Conservation (phyloP, 2,113 vertebrate genomes). For the Bufo gargarizans region DNA sequence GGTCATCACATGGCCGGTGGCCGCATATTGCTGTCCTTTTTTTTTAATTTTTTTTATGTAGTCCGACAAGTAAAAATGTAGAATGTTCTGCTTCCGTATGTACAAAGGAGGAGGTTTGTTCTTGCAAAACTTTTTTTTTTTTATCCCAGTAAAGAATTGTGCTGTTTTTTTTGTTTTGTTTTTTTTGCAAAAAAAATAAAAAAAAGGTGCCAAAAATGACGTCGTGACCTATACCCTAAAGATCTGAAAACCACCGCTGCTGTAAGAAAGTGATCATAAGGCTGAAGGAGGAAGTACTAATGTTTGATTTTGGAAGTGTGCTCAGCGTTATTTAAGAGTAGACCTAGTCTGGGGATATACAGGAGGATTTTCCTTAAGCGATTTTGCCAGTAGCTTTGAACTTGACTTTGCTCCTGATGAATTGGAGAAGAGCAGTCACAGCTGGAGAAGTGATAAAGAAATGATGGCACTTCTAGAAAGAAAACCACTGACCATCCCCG, state of each 20-base stretch:
- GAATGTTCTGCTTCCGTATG: too few species aligned
- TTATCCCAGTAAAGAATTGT: too few species aligned
- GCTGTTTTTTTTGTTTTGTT: too few species aligned
- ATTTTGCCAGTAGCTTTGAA: conserved; percentile 75
- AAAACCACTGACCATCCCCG: conserved; percentile 57
- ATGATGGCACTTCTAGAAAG: conserved; percentile 66
- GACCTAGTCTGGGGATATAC: background rate
- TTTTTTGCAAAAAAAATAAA: too few species aligned
- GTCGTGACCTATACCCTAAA: background rate
- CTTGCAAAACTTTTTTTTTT: too few species aligned
- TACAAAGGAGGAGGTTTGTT: too few species aligned
- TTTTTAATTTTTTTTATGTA: too few species aligned
- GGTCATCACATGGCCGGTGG: too few species aligned
- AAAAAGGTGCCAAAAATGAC: too few species aligned
- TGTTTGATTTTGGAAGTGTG: background rate
- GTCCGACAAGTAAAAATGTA: too few species aligned
- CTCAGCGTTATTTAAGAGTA: background rate
- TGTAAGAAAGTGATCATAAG: background rate
- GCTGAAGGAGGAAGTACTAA: background rate
- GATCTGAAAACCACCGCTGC: background rate
- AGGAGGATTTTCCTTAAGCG: conserved; percentile 19
- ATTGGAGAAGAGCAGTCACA: conserved; percentile 71
- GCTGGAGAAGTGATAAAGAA: conserved; percentile 68
- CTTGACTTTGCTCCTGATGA: conserved; percentile 67
- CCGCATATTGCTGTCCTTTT: too few species aligned